These are phyloP conservation scores for Bufo gargarizans DNA, from an alignment of 2,113 vertebrate genomes.

Conservation along the genomic window DNA sequence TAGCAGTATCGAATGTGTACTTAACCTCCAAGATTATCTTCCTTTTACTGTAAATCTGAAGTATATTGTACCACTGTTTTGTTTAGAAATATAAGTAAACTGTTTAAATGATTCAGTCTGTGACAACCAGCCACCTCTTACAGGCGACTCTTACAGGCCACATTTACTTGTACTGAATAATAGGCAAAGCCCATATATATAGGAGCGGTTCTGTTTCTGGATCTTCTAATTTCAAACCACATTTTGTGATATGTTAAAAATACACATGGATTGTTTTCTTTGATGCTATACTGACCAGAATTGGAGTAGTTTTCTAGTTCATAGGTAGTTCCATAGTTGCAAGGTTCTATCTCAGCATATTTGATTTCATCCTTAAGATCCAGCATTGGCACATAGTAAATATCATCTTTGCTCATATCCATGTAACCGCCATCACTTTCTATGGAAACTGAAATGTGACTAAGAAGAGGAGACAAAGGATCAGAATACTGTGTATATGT, in stretches of 20 bases:
- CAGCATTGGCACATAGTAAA: slow-evolving; percentile 93
- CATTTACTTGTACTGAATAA: too few species aligned
- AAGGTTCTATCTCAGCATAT: slow-evolving; percentile 91
- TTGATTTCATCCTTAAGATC: slow-evolving; percentile 88
- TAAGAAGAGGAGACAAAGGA: slow-evolving; percentile 59
- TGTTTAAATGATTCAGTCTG: too few species aligned
- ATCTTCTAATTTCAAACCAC: neutral
- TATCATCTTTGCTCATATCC: slow-evolving; percentile 97
- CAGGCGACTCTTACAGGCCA: too few species aligned
- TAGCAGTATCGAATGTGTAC: too few species aligned
- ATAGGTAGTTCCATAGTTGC: slow-evolving; percentile 87
- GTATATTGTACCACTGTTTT: too few species aligned
- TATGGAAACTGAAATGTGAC: slow-evolving; percentile 84
- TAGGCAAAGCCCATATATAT: too few species aligned
- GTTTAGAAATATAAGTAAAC: too few species aligned
- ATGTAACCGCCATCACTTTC: slow-evolving; percentile 96
- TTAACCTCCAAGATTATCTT: too few species aligned
- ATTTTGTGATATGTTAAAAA: neutral
- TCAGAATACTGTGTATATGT: neutral
- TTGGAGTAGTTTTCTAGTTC: slow-evolving; percentile 86
- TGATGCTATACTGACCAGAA: slow-evolving; percentile 64
- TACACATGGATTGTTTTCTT: neutral
- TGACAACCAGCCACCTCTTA: too few species aligned
- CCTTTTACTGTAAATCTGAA: too few species aligned
- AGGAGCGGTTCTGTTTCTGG: neutral